Evolutionary conservation across 2,797 vertebrate species (phyloP).

Genomic region (Adrianichthys oophorus): DNA sequence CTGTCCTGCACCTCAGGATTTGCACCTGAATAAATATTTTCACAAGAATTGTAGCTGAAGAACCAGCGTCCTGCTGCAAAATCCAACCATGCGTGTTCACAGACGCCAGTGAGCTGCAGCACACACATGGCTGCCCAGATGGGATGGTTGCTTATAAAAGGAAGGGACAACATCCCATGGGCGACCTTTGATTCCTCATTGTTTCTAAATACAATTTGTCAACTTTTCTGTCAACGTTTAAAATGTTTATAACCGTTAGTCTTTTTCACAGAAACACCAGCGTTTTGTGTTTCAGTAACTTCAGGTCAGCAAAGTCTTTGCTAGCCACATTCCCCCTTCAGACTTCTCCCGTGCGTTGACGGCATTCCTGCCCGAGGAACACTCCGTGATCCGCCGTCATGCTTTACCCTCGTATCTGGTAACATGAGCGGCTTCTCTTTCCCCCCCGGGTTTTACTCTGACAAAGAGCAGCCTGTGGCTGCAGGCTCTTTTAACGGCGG

Average conservation of each 20-base stretch:
- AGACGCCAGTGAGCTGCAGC: background rate
- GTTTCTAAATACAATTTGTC: constrained; percentile 54
- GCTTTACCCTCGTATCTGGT: too few species aligned
- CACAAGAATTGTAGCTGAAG: constrained; percentile 33
- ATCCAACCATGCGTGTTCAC: constrained; percentile 14
- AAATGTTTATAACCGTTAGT: constrained; percentile 32
- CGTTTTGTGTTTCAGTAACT: constrained; percentile 13
- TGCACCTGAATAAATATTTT: constrained; percentile 75
- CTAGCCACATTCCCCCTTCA: constrained; percentile 7
- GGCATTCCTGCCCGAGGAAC: constrained; percentile 15
- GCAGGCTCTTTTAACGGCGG: too few species aligned
- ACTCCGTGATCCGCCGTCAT: background rate
- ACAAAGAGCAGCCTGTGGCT: too few species aligned
- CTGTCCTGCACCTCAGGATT: constrained; percentile 30
- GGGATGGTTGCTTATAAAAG: constrained; percentile 31
- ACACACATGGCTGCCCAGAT: background rate
- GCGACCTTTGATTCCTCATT: constrained; percentile 40
- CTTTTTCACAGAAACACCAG: constrained; percentile 25
- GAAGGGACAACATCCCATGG: constrained; percentile 62
- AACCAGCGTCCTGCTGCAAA: constrained; percentile 46
- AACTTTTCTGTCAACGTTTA: constrained; percentile 15
- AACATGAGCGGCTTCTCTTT: too few species aligned
- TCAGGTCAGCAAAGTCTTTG: constrained; percentile 16
- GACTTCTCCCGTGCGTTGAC: too few species aligned
- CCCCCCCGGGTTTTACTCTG: too few species aligned